Evolutionary conservation across 2,888 invertebrate species (phyloP).

Genomic region (Pocota personata): DNA sequence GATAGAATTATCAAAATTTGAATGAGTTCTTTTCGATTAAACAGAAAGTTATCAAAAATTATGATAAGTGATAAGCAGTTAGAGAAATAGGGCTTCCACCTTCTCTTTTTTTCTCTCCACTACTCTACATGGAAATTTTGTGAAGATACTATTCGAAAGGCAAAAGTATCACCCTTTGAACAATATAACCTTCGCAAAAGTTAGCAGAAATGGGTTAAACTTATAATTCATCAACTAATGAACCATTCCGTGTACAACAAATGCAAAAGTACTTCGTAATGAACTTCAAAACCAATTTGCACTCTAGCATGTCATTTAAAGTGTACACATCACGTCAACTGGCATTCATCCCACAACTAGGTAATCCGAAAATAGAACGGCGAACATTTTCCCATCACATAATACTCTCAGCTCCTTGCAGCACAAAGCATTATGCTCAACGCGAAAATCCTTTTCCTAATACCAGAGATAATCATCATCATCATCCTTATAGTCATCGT

Average conservation of each 20-base stretch:
- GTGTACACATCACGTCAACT: conserved; percentile 14
- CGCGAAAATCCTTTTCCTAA: conserved; percentile 60
- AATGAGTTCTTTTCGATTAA: too few relatives aligned
- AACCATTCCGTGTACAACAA: background rate
- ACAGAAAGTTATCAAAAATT: too few relatives aligned
- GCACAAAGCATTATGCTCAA: conserved; percentile 34
- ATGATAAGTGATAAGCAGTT: too few relatives aligned
- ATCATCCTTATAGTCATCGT: conserved; percentile 18
- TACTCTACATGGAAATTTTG: too few relatives aligned
- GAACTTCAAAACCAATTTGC: conserved; percentile 49
- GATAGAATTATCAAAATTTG: too few relatives aligned
- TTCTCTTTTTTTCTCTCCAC: too few relatives aligned
- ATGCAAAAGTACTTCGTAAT: background rate
- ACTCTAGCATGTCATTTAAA: conserved; percentile 12
- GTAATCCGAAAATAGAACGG: conserved; percentile 34
- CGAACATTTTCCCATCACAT: background rate
- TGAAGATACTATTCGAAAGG: too few relatives aligned
- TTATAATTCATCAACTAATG: conserved; percentile 40
- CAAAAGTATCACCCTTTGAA: too few relatives aligned
- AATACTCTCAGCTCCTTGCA: conserved; percentile 10
- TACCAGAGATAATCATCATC: conserved; percentile 51
- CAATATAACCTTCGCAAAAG: too few relatives aligned
- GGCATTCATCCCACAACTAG: background rate
- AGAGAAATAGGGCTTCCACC: too few relatives aligned
- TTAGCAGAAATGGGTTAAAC: too few relatives aligned